These are phyloP conservation scores for Daphoenositta chrysoptera DNA, from an alignment of 2,113 vertebrate species.

Conservation along the genomic window DNA sequence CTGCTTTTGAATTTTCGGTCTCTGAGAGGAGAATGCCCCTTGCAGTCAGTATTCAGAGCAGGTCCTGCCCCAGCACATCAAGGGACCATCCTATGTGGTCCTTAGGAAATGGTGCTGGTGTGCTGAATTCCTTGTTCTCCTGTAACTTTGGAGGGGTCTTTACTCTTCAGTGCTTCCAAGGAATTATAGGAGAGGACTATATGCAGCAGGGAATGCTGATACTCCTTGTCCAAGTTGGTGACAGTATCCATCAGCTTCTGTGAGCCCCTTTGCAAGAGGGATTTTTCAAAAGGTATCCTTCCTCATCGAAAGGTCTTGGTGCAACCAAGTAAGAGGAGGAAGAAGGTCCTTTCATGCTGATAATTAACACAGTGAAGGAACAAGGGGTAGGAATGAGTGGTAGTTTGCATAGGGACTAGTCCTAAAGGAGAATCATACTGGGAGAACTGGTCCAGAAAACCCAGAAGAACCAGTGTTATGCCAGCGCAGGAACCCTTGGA, in stretches of 20 bases:
- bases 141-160: neutral
- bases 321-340: neutral
- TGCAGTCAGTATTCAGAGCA: neutral
- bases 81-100: neutral
- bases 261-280: neutral
- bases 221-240: neutral
- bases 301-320: neutral
- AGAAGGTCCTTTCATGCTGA: neutral
- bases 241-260: neutral
- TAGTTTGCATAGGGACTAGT: neutral
- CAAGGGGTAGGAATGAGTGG: accelerated
- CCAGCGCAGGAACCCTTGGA: neutral
- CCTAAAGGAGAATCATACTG: neutral
- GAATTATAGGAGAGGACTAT: neutral
- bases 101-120: neutral
- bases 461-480: neutral
- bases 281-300: neutral
- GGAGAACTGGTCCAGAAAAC: neutral
- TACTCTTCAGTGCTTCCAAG: neutral
- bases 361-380: neutral
- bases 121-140: neutral
- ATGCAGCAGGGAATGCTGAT: neutral
- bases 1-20: neutral
- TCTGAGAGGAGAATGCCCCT: neutral
- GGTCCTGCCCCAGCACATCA: neutral